Conservation (phyloP, 2,113 vertebrate genomes). For the Eptesicus fuscus region DNA sequence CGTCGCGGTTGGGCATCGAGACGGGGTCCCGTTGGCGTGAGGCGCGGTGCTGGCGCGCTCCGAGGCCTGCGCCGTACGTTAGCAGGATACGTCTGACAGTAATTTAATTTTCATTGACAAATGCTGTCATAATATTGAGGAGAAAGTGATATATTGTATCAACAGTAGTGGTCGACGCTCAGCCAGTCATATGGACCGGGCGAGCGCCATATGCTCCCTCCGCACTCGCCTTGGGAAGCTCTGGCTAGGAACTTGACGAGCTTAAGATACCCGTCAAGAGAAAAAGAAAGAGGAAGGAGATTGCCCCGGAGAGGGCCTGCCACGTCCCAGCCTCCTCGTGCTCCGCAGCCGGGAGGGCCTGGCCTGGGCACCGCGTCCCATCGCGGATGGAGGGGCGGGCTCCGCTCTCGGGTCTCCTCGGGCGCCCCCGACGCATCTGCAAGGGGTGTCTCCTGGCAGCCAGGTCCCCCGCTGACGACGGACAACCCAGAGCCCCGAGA, state of each 20-base stretch:
- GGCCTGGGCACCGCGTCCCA: too few species aligned
- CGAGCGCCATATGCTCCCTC: conserved; percentile 87
- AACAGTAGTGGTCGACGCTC: conserved; percentile 89
- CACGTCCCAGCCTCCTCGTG: conserved; percentile 62
- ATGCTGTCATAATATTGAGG: conserved; percentile 88
- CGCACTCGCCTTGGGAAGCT: conserved; percentile 85
- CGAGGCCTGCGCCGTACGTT: conserved; percentile 81
- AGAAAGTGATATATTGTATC: conserved; percentile 83
- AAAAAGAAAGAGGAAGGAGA: conserved; percentile 33
- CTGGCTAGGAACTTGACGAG: conserved; percentile 85
- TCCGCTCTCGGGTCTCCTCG: fast-evolving
- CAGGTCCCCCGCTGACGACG: neutral
- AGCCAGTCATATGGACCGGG: conserved; percentile 90
- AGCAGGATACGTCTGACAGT: conserved; percentile 88
- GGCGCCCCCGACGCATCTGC: neutral
- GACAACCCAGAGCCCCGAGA: neutral
- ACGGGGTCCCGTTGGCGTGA: conserved; percentile 82
- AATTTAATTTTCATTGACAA: conserved; percentile 90
- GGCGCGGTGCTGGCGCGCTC: conserved; percentile 79
- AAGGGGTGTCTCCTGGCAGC: fast-evolving
- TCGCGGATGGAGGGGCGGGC: neutral
- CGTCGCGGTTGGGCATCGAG: conserved; percentile 70
- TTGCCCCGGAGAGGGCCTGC: conserved; percentile 76
- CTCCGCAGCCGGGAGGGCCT: neutral
- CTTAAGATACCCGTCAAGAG: conserved; percentile 81